Percentiles rank a stretch among this genome's conserved stretches.
Conservation (phyloP, 2,113 vertebrate species). For the Mesoclemmys tuberculata region DNA sequence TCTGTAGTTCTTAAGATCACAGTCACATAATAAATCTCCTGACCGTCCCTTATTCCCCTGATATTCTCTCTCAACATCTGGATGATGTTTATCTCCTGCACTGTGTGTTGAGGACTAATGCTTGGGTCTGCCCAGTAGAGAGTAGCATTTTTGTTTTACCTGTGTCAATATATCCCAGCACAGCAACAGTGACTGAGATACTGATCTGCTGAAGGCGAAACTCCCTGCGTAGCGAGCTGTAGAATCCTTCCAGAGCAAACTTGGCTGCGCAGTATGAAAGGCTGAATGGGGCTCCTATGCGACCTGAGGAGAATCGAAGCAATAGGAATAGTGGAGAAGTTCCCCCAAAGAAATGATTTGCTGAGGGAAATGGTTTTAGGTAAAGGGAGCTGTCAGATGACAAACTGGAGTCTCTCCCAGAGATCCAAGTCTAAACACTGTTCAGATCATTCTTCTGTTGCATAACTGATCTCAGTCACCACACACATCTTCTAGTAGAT, state of each 20-base stretch:
- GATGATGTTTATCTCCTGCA: neutral
- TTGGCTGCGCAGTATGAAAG: slow-evolving; percentile 10
- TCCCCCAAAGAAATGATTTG: neutral
- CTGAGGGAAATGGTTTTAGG: neutral
- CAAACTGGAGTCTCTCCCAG: neutral
- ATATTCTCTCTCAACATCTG: neutral
- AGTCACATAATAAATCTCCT: neutral
- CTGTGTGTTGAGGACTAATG: neutral
- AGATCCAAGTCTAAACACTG: neutral
- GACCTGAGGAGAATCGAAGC: slow-evolving; percentile 2
- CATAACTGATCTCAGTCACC: neutral
- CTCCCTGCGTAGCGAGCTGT: slow-evolving; percentile 18
- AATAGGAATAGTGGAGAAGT: neutral
- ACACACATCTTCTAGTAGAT: neutral
- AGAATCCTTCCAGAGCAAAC: slow-evolving; percentile 53
- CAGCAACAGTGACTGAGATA: slow-evolving; percentile 35
- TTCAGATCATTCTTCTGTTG: neutral
- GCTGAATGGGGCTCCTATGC: slow-evolving; percentile 1
- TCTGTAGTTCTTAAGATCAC: neutral
- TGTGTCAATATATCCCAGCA: slow-evolving; percentile 54
- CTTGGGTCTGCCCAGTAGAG: neutral
- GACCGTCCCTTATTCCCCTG: neutral
- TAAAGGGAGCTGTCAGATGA: neutral
- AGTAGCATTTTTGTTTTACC: neutral
- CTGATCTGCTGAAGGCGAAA: neutral